Conservation (phyloP, 2,797 vertebrate genomes). For the Rallus crepitans region DNA sequence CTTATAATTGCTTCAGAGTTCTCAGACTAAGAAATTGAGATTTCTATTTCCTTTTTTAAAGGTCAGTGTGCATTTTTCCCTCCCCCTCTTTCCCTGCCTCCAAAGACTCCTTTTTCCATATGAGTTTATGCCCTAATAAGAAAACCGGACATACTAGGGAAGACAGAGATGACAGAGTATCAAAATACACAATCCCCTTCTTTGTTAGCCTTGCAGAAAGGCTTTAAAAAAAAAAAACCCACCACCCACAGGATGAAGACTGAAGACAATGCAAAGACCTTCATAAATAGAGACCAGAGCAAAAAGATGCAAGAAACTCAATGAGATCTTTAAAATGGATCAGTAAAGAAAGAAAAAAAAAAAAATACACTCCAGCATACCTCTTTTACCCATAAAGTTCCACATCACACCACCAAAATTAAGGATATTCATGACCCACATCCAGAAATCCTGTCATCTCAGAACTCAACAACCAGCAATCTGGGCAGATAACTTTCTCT, state of each 20-base stretch:
- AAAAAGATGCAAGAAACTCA: constrained; percentile 7
- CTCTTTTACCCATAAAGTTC: not conserved
- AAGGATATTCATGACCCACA: not conserved
- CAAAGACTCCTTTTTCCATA: constrained; percentile 47
- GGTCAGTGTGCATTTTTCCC: constrained; percentile 19
- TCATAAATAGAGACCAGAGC: constrained; percentile 23
- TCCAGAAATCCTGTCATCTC: not conserved
- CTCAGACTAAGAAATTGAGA: not conserved
- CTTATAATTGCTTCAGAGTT: not conserved
- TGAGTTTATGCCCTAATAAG: constrained; percentile 39
- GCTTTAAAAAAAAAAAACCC: not conserved
- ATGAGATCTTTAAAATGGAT: not conserved
- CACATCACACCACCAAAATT: not conserved
- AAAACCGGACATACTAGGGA: constrained; percentile 54
- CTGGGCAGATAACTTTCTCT: constrained; percentile 2
- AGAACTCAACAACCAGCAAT: not conserved
- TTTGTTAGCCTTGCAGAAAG: constrained; percentile 65
- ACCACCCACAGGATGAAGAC: constrained; percentile 33
- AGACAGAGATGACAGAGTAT: constrained; percentile 68
- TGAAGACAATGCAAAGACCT: constrained; percentile 58
- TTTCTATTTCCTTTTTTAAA: constrained; percentile 43
- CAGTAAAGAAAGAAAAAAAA: not conserved
- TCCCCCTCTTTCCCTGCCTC: constrained; percentile 4
- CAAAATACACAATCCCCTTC: constrained; percentile 33
- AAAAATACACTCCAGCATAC: not conserved